Evolutionary conservation across 2,797 vertebrate genomes (phyloP), one percentile per base, ranked within the genome.

Genomic region (Threskiornis aethiopicus): DNA sequence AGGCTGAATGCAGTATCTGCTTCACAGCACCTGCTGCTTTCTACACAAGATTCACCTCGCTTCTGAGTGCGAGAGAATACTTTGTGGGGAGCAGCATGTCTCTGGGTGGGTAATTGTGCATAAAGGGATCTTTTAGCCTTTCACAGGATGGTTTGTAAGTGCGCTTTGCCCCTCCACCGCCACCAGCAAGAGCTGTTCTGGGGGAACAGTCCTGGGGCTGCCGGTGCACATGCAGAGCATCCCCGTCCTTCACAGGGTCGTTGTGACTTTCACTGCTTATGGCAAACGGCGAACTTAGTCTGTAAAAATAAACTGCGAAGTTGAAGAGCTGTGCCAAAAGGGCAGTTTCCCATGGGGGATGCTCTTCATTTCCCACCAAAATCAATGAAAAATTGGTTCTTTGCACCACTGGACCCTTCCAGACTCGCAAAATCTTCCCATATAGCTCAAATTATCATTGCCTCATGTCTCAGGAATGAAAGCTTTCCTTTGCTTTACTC

Each of bases 241-340:
- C 51, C 67, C 47, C 6, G 1, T 71, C 46, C 69, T 57, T 58
- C 37, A 0, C 0, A 1, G 25, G 37, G 66, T 69, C 2, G 0
- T 33, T 13, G 7, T 0, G 1, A 41, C 2, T 1, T 11, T 64
- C 13, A 0, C 0, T 0, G 35, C 21, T 82, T 35, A 3, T 12
- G 61, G 69, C 29, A 29, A 52, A 29, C 0, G 0, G 6, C 2
- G n/a, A 51, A 12, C 17, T 76, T 14, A 6, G 22, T 44, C 39
- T 51, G 5, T 15, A 33, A 69, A 84, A 79, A 90, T 44, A 17
- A 84, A 16, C 29, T 29, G n/a, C 4, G 1, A 37, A 52, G 41
- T 44, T 24, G 28, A 70, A 87, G 51, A 57, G 46, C 75, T 88
- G 33, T 64, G 57, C 29, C 64, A 35, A 46, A 84, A 84, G 37